Base-by-base conservation (phyloP, 2,797 vertebrate genomes). In the Bryconaethiops microstoma region DNA sequence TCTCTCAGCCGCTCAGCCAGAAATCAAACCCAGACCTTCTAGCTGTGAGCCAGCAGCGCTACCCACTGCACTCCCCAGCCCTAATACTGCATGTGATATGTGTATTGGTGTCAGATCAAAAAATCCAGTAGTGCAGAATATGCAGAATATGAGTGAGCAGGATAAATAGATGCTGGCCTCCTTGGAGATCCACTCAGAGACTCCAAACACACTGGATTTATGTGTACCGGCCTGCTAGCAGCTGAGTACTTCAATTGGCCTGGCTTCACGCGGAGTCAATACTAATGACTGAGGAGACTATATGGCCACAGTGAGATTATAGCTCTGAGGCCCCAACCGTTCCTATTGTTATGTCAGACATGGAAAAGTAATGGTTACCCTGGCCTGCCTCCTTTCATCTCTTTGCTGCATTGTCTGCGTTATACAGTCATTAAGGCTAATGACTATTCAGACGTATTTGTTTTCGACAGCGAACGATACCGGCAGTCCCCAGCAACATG, bases 391-490 rank as follows among this genome's bases (percentile, higher is more conserved):
- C 70, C 76, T 81, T 77, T 83, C 77, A 52, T 85, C 79, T 78
- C 76, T 60, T 78, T 48, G 7, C 69, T 74, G 74, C 67, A 80
- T 80, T 82, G 81, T 86, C 78, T 86, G 76, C 79, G 75, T 82
- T 83, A 83, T 83, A 83, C 77, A 82, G 82, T 83, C 83, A 85
- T 87, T 87, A 87, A 82, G 83, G 82, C 84, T 87, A 87, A 87
- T 87, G 82, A 83, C 82, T 82, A 83, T 62, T 78, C 62, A 75
- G 74, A 87, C 74, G 29, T 85, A 83, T 87, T 85, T 85, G 86
- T 87, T 87, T 85, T 83, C 82, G 85, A 69, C 67, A 52, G 75
- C 68, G 29, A 73, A 79, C 77, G 77, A 74, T 74, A 73, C 63
- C 65, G 14, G 21, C 74, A 57, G 65, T 77, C 82, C 65, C 29